Evolutionary conservation across 2,888 invertebrate genomes (phyloP).

Genomic region (Arge pagana): DNA sequence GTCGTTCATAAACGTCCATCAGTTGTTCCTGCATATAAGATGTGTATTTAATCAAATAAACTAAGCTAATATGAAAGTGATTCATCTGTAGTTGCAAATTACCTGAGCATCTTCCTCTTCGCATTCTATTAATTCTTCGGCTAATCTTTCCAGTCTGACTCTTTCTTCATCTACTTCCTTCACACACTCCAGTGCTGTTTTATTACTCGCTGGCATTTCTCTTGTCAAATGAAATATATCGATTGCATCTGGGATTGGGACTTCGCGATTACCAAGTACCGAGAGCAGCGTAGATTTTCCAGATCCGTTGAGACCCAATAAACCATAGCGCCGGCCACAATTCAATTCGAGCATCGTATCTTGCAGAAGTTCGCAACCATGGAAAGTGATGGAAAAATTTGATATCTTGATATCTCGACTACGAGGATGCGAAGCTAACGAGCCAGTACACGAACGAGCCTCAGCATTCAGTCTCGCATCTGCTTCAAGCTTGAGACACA

Average conservation of each 20-base stretch:
- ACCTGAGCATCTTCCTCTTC: constrained; percentile 76
- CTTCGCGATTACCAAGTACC: constrained; percentile 89
- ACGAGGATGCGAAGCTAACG: constrained; percentile 91
- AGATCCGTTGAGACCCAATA: constrained; percentile 96
- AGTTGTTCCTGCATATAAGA: constrained; percentile 75
- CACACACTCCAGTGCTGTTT: constrained; percentile 93
- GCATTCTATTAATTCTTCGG: constrained; percentile 84
- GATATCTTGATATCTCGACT: constrained; percentile 96
- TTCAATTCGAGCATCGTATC: constrained; percentile 97
- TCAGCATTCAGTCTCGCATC: constrained; percentile 93
- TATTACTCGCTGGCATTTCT: constrained; percentile 98
- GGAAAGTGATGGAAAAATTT: constrained; percentile 96
- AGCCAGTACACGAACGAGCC: constrained; percentile 92
- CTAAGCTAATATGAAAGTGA: constrained; percentile 14
- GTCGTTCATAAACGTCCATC: constrained; percentile 95
- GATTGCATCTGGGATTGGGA: constrained; percentile 94
- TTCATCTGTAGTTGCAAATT: neutral
- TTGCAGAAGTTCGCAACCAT: constrained; percentile 93
- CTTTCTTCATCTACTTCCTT: constrained; percentile 98
- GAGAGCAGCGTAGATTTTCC: constrained; percentile 96
- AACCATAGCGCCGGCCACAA: constrained; percentile 94
- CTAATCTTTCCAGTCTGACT: constrained; percentile 85
- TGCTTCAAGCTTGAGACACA: constrained; percentile 85
- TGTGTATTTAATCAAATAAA: constrained; percentile 13
- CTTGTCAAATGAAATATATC: constrained; percentile 97